These are phyloP conservation scores for Cololabis saira DNA, from an alignment of 2,113 vertebrate genomes.

Conservation along the genomic window DNA sequence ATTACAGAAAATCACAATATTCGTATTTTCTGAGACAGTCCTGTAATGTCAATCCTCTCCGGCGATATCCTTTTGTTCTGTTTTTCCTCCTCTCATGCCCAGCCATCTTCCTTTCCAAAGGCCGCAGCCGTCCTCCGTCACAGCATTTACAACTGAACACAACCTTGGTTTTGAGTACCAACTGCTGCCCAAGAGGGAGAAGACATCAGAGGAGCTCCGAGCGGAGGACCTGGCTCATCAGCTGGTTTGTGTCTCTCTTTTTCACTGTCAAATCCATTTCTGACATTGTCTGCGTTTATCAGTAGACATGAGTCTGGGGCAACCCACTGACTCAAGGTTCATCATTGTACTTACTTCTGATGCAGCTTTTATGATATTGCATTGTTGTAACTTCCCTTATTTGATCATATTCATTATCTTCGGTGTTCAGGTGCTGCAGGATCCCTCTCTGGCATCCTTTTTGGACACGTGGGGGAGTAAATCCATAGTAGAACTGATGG, in stretches of 20 bases:
- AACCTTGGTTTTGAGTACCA: slow-evolving; percentile 55
- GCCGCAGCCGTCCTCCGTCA: not conserved
- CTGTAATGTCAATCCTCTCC: too few species aligned
- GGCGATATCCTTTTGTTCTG: too few species aligned
- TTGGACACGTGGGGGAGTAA: slow-evolving; percentile 88
- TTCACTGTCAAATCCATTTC: too few species aligned
- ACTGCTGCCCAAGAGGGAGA: slow-evolving; percentile 71
- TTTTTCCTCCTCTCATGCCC: too few species aligned
- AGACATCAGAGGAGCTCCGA: slow-evolving; percentile 84
- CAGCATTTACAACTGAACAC: slow-evolving; percentile 12
- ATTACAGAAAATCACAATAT: too few species aligned
- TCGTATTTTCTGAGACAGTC: too few species aligned
- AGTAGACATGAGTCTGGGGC: too few species aligned
- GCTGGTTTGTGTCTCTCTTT: slow-evolving; percentile 71
- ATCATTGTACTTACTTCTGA: not conserved
- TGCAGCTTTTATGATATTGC: not conserved
- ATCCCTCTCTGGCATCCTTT: slow-evolving; percentile 88
- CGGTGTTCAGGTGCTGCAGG: slow-evolving; percentile 77
- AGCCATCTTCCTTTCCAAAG: not conserved
- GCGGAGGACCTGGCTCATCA: slow-evolving; percentile 87
- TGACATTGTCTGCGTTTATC: too few species aligned
- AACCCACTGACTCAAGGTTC: not conserved
- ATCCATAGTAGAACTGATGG: slow-evolving; percentile 92
- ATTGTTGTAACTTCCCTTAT: not conserved
- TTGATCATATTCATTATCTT: not conserved